These are phyloP conservation scores for Synodontis membranacea DNA, from an alignment of 2,113 vertebrate species.

Conservation along the genomic window DNA sequence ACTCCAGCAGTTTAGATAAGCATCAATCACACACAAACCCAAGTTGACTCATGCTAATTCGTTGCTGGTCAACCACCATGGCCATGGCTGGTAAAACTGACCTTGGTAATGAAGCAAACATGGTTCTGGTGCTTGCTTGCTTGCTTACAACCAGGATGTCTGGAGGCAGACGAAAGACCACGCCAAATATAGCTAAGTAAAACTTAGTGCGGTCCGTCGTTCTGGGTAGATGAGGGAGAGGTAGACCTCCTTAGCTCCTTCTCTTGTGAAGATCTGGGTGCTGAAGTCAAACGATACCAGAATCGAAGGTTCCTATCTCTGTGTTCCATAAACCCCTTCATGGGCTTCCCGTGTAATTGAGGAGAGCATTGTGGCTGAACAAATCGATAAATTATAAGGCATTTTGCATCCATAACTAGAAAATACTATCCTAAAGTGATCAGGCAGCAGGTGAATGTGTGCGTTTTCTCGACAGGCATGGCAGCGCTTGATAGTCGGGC, in stretches of 20 bases:
- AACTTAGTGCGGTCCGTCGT: not conserved
- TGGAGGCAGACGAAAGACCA: not conserved
- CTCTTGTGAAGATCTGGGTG: not conserved
- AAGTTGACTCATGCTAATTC: not conserved
- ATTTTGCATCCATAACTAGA: not conserved
- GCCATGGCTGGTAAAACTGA: not conserved
- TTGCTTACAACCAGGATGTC: not conserved
- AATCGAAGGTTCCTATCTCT: not conserved
- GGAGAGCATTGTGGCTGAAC: not conserved
- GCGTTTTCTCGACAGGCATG: constrained; percentile 78
- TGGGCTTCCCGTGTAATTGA: not conserved
- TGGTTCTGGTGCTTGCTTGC: not conserved
- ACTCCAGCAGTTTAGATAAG: not conserved
- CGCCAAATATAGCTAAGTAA: not conserved
- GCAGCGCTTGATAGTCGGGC: constrained; percentile 94
- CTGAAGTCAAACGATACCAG: not conserved
- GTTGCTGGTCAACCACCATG: too few relatives aligned
- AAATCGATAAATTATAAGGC: not conserved
- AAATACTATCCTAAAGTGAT: not conserved
- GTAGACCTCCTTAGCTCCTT: not conserved
- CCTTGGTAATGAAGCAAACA: not conserved
- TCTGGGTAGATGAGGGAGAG: too few relatives aligned
- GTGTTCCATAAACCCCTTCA: not conserved
- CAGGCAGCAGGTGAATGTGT: not conserved
- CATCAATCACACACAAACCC: not conserved